phyloP scores from a whole-genome alignment of 2,888 invertebrate species.

The Deroplatys truncata region DNA sequence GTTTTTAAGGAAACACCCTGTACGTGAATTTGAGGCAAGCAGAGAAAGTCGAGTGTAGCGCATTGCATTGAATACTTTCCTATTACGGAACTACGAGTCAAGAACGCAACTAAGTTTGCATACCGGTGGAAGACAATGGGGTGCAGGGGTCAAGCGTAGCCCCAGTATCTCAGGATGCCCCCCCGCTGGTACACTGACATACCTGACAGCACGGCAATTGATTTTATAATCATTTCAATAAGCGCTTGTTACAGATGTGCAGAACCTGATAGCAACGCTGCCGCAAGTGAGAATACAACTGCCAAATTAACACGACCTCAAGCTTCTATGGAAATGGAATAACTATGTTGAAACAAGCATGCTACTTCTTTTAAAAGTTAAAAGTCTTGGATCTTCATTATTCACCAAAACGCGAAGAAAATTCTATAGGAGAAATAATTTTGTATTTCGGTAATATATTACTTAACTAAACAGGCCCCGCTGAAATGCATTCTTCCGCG shows the following conservation, averaged over 20 bases:
- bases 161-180: background rate
- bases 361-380: too few species aligned
- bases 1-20: too few species aligned
- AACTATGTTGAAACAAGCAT: too few species aligned
- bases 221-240: constrained; percentile 50
- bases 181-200: background rate
- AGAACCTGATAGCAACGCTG: constrained; percentile 28
- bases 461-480: too few species aligned
- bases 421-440: too few species aligned
- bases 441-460: too few species aligned
- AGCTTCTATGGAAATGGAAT: background rate
- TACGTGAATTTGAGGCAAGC: too few species aligned
- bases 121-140: background rate
- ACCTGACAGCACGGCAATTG: constrained; percentile 39
- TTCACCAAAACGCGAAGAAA: too few species aligned
- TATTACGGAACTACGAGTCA: constrained; percentile 44
- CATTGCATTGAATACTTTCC: constrained; percentile 32
- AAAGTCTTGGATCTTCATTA: too few species aligned
- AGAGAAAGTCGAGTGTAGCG: too few species aligned
- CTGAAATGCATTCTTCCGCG: too few species aligned
- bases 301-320: background rate
- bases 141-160: background rate
- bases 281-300: background rate
- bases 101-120: constrained; percentile 33
- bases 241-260: constrained; percentile 43